phyloP scores from a whole-genome alignment of 2,797 vertebrate species.

The Mionectes olivaceus region DNA sequence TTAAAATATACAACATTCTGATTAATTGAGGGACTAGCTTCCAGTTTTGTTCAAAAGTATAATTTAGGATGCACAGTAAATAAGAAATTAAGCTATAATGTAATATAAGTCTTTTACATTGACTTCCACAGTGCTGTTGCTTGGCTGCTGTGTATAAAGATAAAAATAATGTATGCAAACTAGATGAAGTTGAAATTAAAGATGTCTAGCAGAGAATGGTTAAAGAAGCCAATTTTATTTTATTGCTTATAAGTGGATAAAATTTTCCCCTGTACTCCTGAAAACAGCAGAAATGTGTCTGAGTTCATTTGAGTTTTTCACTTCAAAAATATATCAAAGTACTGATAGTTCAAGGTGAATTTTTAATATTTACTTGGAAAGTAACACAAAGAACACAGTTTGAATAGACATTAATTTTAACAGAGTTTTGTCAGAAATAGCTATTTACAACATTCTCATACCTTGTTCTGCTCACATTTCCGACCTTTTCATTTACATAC shows the following conservation, averaged over 20 bases:
- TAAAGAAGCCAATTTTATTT: constrained; percentile 57
- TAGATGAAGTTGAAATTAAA: constrained; percentile 64
- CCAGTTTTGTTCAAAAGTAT: constrained; percentile 60
- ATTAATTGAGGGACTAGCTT: constrained; percentile 54
- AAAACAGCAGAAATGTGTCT: neutral
- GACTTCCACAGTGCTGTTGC: neutral
- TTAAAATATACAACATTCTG: constrained; percentile 37
- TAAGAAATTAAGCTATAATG: constrained; percentile 55
- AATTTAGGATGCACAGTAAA: constrained; percentile 42
- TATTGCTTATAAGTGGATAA: constrained; percentile 47
- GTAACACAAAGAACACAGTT: neutral
- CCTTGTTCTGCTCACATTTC: neutral
- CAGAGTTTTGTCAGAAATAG: neutral
- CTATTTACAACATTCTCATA: neutral
- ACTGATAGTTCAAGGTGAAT: neutral
- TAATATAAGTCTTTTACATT: constrained; percentile 57
- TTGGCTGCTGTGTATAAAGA: constrained; percentile 63
- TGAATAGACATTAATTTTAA: neutral
- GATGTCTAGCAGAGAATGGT: constrained; percentile 44
- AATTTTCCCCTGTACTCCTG: constrained; percentile 24
- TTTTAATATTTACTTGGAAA: neutral
- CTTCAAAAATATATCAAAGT: neutral
- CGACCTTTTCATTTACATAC: neutral
- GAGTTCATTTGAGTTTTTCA: neutral
- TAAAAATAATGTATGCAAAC: constrained; percentile 75